Base-by-base conservation (phyloP, 2,113 vertebrate species). In the Eulacestoma nigropectus region DNA sequence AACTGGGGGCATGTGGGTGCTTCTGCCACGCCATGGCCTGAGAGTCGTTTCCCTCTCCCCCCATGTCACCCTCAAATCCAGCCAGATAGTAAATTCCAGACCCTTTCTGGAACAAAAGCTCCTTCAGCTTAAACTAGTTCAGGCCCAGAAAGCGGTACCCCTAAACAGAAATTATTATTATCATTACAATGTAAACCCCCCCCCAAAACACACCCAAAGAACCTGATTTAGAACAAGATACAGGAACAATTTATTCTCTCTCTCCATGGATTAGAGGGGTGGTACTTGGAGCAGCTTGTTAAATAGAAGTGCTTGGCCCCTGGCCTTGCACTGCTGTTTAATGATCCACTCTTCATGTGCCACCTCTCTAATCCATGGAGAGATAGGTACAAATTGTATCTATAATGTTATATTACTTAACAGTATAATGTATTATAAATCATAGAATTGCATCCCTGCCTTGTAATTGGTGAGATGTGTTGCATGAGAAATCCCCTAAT, bases 341-440 rank as follows among this genome's bases (percentile, higher is more conserved):
- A 98, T 98, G 98, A 98, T 97, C 98, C 98, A 96, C 97, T 98
- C 96, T 96, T 98, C 96, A 35, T 96, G 97, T 98, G 97, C 97
- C 97, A 98, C 98, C 98, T 98, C 97, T 98, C 97, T 98, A 98
- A 98, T 98, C 98, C 98, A 94, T 94, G 70, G 97, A 98, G 97
- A 98, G 94, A 97, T 98, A 97, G 97, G 97, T 97, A 98, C 98
- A 98, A 98, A 98, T 98, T 98, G 98, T 98, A 97, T 98, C 98
- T 98, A 97, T 98, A 98, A 98, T 98, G 97, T 98, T 98, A 98
- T 98, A 98, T 98, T 98, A 98, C 97, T 98, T 98, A 98, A 98
- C 97, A 95, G 96, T 97, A 95, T 98, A 98, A 98, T 98, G 97
- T 98, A 98, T 98, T 98, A 98, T 98, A 98, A 98, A 98, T 98